A percentile compares a stretch with the other conserved stretches of the same genome.
phyloP scores from a whole-genome alignment of 2,797 vertebrate species.

The Ctenopoma kingsleyae region DNA sequence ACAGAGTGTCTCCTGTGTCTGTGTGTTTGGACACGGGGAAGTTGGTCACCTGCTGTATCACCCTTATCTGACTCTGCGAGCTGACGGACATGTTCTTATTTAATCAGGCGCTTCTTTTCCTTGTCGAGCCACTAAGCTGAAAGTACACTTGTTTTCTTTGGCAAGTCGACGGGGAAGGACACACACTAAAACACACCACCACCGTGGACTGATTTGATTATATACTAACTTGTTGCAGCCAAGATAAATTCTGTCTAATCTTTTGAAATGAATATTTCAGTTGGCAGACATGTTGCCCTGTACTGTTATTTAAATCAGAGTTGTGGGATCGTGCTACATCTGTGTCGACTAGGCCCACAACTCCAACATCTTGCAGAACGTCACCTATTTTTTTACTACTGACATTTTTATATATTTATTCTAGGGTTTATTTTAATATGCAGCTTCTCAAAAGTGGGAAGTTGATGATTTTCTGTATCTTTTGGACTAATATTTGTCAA shows the following conservation, averaged over 20 bases:
- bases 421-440: background rate
- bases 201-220: background rate
- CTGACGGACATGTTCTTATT: constrained; percentile 36
- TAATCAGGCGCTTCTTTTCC: constrained; percentile 36
- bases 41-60: constrained; percentile 49
- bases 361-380: too few relatives aligned
- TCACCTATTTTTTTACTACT: background rate
- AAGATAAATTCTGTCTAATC: constrained; percentile 15
- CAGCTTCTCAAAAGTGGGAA: background rate
- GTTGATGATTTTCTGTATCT: too few relatives aligned
- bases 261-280: background rate
- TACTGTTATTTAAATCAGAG: background rate
- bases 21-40: background rate
- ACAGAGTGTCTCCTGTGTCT: constrained; percentile 28
- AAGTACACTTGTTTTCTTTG: constrained; percentile 15
- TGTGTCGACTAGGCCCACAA: background rate
- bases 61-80: constrained; percentile 22
- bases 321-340: background rate
- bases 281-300: constrained; percentile 13
- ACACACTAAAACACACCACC: background rate
- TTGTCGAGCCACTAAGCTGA: constrained; percentile 5
- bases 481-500: too few relatives aligned
- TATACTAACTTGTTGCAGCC: constrained; percentile 5
- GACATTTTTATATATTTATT: background rate
- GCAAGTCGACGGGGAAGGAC: background rate